Evolutionary conservation across 2,113 vertebrate species (phyloP).

Genomic region (Abramis brama): DNA sequence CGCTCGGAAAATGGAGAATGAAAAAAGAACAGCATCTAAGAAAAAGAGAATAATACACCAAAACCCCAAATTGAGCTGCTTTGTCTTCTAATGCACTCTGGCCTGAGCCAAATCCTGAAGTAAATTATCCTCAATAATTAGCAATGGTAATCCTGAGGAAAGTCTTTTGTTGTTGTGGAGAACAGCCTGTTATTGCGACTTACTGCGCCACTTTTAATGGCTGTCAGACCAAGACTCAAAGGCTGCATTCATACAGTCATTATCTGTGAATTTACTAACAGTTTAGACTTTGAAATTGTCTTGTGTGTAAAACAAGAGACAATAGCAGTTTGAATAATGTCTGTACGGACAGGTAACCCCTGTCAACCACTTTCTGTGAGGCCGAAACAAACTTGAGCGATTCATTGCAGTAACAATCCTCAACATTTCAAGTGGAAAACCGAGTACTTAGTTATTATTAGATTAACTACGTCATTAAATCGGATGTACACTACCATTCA

Average conservation of each 20-base stretch:
- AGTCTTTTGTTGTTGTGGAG: constrained; percentile 20
- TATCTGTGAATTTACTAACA: not conserved
- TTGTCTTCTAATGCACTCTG: constrained; percentile 40
- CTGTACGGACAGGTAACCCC: not conserved
- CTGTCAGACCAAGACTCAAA: constrained; percentile 2
- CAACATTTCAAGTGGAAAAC: not conserved
- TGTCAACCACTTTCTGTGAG: not conserved
- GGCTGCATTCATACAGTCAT: not conserved
- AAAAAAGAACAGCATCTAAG: not conserved
- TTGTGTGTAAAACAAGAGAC: not conserved
- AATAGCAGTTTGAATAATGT: not conserved
- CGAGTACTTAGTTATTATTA: not conserved
- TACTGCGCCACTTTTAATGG: constrained; percentile 27
- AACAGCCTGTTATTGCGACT: constrained; percentile 15
- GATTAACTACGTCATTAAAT: too few relatives aligned
- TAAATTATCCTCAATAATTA: constrained; percentile 50
- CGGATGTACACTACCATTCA: too few relatives aligned
- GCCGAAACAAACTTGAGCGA: not conserved
- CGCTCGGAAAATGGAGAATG: not conserved
- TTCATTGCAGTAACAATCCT: not conserved
- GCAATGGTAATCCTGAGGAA: constrained; percentile 25
- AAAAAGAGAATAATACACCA: not conserved
- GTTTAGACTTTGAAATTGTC: not conserved
- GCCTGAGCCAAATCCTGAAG: constrained; percentile 41
- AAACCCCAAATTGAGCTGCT: constrained; percentile 29